These are phyloP conservation scores for Morelia viridis DNA, from an alignment of 2,797 vertebrate species.

Conservation along the genomic window DNA sequence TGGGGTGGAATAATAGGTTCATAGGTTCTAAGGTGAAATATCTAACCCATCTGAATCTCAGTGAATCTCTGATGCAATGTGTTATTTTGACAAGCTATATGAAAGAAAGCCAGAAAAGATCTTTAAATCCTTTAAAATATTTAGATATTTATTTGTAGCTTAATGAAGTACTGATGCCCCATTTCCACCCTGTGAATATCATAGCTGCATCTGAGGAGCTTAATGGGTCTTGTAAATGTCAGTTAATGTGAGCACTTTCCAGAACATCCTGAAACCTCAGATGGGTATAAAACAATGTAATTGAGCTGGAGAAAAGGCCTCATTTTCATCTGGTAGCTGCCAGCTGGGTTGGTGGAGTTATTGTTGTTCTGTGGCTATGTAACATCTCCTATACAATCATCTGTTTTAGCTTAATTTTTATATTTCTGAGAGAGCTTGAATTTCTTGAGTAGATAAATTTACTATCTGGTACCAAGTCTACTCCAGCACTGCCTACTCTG, in stretches of 20 bases:
- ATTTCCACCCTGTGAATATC: neutral
- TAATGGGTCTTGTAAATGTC: constrained; percentile 1
- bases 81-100: neutral
- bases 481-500: neutral
- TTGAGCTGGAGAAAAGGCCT: neutral
- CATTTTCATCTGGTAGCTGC: neutral
- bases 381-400: too few relatives aligned
- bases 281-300: neutral
- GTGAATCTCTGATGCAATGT: neutral
- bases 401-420: too few relatives aligned
- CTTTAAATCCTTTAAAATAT: constrained; percentile 1
- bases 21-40: neutral
- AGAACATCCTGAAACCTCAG: neutral
- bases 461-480: neutral
- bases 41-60: neutral
- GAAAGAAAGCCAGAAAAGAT: neutral
- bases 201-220: neutral
- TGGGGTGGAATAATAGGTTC: neutral
- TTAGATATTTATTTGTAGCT: constrained; percentile 22
- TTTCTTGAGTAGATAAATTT: neutral
- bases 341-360: neutral
- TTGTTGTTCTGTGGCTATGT: too few relatives aligned
- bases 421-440: neutral
- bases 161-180: constrained; percentile 23
- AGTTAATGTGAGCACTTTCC: neutral